Base-by-base conservation (phyloP, 2,888 invertebrate genomes). In the Phengaris arion region DNA sequence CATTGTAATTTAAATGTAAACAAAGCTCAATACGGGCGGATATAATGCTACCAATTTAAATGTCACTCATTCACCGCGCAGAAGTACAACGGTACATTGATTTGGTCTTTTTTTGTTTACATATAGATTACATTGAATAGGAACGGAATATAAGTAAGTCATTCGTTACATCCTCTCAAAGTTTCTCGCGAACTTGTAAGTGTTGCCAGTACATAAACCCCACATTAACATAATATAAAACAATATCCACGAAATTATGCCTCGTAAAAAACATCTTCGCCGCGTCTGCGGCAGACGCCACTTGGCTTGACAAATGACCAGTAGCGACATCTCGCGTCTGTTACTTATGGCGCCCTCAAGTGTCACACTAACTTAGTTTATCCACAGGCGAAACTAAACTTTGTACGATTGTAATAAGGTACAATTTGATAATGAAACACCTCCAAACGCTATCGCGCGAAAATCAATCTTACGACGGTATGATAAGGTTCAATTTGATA, bases 271-370 rank as follows among this genome's bases (percentile, higher is more conserved):
- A 88, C 89, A 87, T 88, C 90, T 87, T 85, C 82, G 81, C 80
- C 78, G 80, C 82, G 85, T 83, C 89, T 93, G 93, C 74, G 80
- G 78, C 76, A 79, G 92, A 92, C 92, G 86, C 88, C 90, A 92
- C 93, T 93, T 90, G 91, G 85, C 77, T 86, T 92, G 92, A 93
- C 92, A 92, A 93, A 93, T 93, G 85, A 89, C 86, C 80, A 81
- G 80, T 84, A 81, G 86, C 86, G 88, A 87, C 91, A 90, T 91
- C 91, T 91, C 83, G 83, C 86, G 87, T 82, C 89, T 91, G 91
- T 86, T 87, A 87, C 85, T 89, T 91, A 92, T 88, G 91, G 89
- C 89, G 88, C 88, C 89, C 88, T 91, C 89, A 89, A 87, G 84
- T 88, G 87, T 84, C 82, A 79, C 77, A 78, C 81, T 79, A 79